These are phyloP conservation scores for Amitus sp. DNA, from an alignment of 2,888 invertebrate species.

Conservation along the genomic window DNA sequence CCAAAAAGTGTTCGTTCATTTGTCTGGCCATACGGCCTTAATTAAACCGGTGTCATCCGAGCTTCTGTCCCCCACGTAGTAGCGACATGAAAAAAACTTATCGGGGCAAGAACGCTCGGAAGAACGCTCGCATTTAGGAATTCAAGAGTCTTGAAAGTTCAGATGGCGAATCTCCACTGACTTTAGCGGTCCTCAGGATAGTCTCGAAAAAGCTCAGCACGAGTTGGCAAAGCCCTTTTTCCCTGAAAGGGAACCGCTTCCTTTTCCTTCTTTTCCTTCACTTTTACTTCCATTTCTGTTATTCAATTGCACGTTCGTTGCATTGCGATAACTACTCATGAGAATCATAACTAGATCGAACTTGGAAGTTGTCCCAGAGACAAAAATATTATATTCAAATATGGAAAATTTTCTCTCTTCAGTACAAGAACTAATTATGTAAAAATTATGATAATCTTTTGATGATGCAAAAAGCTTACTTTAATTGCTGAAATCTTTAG, in stretches of 20 bases:
- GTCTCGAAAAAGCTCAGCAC: conserved; percentile 25
- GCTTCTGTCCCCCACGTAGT: conserved; percentile 18
- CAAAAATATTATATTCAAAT: too few relatives aligned
- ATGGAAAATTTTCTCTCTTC: conserved; percentile 16
- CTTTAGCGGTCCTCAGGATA: conserved; percentile 34
- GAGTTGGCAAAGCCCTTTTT: conserved; percentile 22
- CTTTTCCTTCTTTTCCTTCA: conserved; percentile 25
- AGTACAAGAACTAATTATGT: too few relatives aligned
- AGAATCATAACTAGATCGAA: too few relatives aligned
- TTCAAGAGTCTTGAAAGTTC: conserved; percentile 34
- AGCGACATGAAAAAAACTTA: conserved; percentile 21
- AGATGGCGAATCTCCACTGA: conserved; percentile 38
- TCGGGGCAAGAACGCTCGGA: conserved; percentile 36
- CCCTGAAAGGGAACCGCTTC: conserved; percentile 15
- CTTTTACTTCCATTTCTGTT: conserved; percentile 18
- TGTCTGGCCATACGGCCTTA: conserved; percentile 47
- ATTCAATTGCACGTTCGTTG: conserved; percentile 26
- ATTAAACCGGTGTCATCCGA: conserved; percentile 50
- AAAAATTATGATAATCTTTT: too few relatives aligned
- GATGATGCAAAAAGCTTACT: too few relatives aligned
- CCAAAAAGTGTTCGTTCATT: conserved; percentile 40
- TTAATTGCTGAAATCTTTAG: too few relatives aligned
- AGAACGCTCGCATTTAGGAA: conserved; percentile 26
- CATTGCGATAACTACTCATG: conserved; percentile 5
- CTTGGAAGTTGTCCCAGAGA: too few relatives aligned